Evolutionary conservation across 2,797 vertebrate species (phyloP).

Genomic region (Urocyon cinereoargenteus): DNA sequence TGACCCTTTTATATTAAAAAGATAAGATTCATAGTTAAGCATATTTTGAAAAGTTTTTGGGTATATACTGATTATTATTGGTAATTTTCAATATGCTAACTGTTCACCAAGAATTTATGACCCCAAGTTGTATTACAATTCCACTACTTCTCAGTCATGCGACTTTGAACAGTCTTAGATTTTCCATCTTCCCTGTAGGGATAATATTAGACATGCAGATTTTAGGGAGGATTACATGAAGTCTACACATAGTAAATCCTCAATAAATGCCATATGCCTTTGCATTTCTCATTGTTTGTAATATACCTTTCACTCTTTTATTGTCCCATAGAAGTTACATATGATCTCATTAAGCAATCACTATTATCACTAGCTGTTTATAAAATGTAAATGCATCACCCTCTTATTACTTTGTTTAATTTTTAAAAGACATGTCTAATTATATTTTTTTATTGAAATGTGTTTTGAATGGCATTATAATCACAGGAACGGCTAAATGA

Average conservation of each 20-base stretch:
- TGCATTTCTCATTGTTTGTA: not conserved
- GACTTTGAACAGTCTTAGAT: not conserved
- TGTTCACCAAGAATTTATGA: not conserved
- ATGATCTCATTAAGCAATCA: not conserved
- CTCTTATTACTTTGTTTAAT: not conserved
- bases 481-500: not conserved
- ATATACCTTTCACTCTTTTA: not conserved
- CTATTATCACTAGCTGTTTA: not conserved
- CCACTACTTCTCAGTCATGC: not conserved
- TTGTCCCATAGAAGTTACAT: not conserved
- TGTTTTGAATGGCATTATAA: not conserved
- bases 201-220: not conserved
- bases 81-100: not conserved
- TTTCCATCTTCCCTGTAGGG: not conserved
- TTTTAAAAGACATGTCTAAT: not conserved
- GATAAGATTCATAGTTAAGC: not conserved
- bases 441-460: conserved; percentile 29
- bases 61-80: not conserved
- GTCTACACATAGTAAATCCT: not conserved
- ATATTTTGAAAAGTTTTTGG: not conserved
- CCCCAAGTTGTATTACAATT: not conserved
- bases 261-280: not conserved
- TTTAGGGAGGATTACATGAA: not conserved
- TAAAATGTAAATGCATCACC: not conserved
- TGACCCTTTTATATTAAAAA: not conserved